Base-by-base conservation (phyloP, 2,888 invertebrate species). In the Amblyteles armatorius region DNA sequence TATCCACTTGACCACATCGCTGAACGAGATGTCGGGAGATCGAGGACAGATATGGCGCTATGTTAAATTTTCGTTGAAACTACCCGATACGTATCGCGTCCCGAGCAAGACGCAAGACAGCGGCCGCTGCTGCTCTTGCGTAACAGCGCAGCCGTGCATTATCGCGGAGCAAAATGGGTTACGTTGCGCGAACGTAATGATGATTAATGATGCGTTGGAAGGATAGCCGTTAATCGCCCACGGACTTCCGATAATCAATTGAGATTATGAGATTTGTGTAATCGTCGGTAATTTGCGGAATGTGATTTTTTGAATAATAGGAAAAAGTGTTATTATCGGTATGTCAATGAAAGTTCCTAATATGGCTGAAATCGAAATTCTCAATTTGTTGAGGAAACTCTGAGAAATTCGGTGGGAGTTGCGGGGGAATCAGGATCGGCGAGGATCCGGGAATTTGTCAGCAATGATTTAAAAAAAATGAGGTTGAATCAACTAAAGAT, bases 1-100 rank as follows among this genome's bases (percentile, higher is more conserved):
- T 77, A 84, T 81, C 72, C 84, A 84, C 77, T 84, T 81, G 67
- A 73, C 60, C 68, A 48, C 72, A 71, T 76, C 67, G 44, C 68
- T 81, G 22, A 71, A 78, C 67, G 57, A 76, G 67, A 48, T 52
- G 77, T 81, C 77, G 60, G 11, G 16, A 73, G 84, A 84, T 81
- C 77, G 60, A 68, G 80, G 77, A 73, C 72, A 68, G 84, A 81
- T 84, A 82, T 22, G 77, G 57, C 13, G 36, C 40, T 77, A 73
- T 60, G 57, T 22, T 55, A 80, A 80, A 72, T 57, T 72, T 76
- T 71, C 63, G 52, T 76, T 69, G 44, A 55, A 79, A 26, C 40
- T 52, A 68, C 52, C 73, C 19, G 57, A 84, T 77, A 36, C 48
- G n/a, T 78, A 73, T 50, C 55, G 29, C 50, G 65, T 76, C 52